Percentiles rank a stretch among this genome's conserved stretches.
phyloP scores from a whole-genome alignment of 2,113 vertebrate genomes.

The Crotalus tigris region DNA sequence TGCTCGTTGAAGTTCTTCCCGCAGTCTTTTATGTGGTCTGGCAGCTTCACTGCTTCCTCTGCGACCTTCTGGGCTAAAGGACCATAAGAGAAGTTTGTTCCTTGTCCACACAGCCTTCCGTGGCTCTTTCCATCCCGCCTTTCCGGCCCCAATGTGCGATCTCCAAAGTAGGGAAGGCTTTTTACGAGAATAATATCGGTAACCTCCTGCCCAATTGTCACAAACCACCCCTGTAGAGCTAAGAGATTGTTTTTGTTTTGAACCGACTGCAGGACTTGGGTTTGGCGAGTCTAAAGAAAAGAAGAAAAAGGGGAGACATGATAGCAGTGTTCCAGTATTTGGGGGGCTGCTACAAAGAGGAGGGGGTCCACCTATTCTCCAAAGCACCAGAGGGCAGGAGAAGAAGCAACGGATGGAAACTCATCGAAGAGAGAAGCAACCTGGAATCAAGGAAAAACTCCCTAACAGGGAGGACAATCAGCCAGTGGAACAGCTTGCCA shows the following conservation, averaged over 20 bases:
- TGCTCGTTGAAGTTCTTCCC: fast-evolving
- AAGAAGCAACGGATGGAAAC: too few species aligned
- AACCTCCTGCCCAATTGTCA: neutral
- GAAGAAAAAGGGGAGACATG: too few species aligned
- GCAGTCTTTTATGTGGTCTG: neutral
- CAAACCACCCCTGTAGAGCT: neutral
- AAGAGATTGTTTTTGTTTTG: neutral
- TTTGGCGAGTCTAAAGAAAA: too few species aligned
- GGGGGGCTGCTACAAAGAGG: too few species aligned
- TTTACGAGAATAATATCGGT: neutral
- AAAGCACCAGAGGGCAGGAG: too few species aligned
- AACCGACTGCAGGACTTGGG: too few species aligned
- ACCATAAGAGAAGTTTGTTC: neutral
- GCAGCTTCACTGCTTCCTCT: neutral
- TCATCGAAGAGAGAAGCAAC: too few species aligned
- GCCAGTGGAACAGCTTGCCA: too few species aligned
- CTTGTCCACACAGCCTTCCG: neutral
- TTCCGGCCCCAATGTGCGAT: neutral
- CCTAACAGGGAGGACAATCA: too few species aligned
- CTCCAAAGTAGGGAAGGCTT: neutral
- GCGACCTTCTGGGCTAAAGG: neutral
- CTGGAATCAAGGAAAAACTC: too few species aligned
- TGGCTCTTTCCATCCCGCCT: neutral
- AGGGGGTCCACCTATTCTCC: too few species aligned
- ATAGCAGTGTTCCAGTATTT: too few species aligned